Percentiles rank a stretch among this genome's conserved stretches.
Conservation (phyloP, 2,797 vertebrate species). For the Oophaga sylvatica region DNA sequence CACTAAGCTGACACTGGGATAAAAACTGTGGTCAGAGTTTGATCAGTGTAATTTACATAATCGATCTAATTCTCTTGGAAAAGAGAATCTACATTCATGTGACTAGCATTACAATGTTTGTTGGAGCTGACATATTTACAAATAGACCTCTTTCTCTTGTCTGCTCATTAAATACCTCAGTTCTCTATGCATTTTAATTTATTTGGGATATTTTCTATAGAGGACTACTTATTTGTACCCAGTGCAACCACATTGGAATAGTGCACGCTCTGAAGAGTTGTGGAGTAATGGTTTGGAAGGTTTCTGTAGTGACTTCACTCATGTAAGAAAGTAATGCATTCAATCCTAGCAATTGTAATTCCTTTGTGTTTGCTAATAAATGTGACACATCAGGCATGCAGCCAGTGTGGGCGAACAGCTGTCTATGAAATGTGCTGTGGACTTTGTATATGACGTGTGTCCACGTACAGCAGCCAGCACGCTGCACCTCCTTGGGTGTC, state of each 20-base stretch:
- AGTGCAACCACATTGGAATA: neutral
- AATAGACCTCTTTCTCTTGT: too few species aligned
- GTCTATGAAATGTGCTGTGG: constrained; percentile 39
- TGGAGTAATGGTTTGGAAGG: neutral
- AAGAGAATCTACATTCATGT: too few species aligned
- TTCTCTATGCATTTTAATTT: too few species aligned
- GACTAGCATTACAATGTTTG: too few species aligned
- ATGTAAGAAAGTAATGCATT: neutral
- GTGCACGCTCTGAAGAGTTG: neutral
- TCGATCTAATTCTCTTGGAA: too few species aligned
- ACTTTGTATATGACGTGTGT: constrained; percentile 53
- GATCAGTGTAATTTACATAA: too few species aligned
- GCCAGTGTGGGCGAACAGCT: constrained; percentile 64
- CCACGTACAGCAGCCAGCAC: constrained; percentile 18
- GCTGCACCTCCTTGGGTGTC: constrained; percentile 11
- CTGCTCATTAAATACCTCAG: too few species aligned
- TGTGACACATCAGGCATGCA: constrained; percentile 25
- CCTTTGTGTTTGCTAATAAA: constrained; percentile 27
- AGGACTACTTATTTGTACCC: neutral
- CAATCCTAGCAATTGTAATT: neutral
- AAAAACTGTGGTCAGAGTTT: too few species aligned
- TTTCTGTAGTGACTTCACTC: neutral
- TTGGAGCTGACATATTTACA: too few species aligned
- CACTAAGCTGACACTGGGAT: too few species aligned
- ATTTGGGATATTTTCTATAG: too few species aligned